A percentile compares a stretch with the other conserved stretches of the same genome.
These are phyloP conservation scores for Sakesphorus luctuosus DNA, from an alignment of 2,113 vertebrate species.

Conservation along the genomic window DNA sequence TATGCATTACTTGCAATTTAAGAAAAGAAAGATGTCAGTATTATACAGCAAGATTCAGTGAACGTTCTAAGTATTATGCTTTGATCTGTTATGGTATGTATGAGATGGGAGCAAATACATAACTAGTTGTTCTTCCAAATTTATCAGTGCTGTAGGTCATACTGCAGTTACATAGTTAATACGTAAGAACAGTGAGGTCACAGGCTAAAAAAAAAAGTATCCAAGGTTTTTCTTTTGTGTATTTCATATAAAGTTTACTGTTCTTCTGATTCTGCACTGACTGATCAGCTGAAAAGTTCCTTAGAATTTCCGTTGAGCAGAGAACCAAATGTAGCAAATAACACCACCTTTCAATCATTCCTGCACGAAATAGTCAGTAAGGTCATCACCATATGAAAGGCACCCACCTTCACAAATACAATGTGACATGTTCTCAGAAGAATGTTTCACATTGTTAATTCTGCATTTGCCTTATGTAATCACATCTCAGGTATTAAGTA, in stretches of 20 bases:
- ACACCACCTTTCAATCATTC: slow-evolving; percentile 52
- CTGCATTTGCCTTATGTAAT: slow-evolving; percentile 41
- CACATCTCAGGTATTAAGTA: slow-evolving; percentile 10
- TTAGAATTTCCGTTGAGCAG: slow-evolving; percentile 4
- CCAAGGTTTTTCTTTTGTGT: background rate
- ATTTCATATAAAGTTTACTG: background rate
- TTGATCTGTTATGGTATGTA: slow-evolving; percentile 82
- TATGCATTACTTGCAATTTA: slow-evolving; percentile 82
- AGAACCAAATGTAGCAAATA: slow-evolving; percentile 46
- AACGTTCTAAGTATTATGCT: slow-evolving; percentile 80
- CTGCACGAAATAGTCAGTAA: slow-evolving; percentile 22
- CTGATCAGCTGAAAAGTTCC: slow-evolving; percentile 23
- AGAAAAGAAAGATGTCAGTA: slow-evolving; percentile 83
- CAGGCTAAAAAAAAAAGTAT: background rate
- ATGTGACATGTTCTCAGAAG: slow-evolving; percentile 48
- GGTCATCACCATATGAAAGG: slow-evolving; percentile 29
- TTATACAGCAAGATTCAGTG: slow-evolving; percentile 81
- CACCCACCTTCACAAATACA: slow-evolving; percentile 15
- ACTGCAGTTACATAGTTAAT: background rate
- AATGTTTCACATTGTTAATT: slow-evolving; percentile 37
- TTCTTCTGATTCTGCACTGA: background rate
- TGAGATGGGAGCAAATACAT: background rate
- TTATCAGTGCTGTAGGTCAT: background rate
- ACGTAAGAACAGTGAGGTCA: background rate
- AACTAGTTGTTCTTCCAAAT: background rate